Base-by-base conservation (phyloP, 2,797 vertebrate species). In the Valencia hispanica region DNA sequence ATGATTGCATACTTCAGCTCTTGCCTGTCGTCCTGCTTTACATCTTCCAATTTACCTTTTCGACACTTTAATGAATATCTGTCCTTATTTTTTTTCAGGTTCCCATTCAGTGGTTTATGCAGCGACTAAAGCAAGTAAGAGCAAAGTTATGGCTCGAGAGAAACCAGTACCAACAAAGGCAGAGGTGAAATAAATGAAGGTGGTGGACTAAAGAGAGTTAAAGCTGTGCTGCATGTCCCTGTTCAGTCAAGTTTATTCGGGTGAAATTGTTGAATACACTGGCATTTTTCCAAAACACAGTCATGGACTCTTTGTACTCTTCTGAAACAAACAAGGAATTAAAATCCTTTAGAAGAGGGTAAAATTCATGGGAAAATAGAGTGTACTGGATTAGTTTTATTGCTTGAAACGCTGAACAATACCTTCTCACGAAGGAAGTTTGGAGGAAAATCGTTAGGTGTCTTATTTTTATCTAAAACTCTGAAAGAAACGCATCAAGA, bases 1-100 rank as follows among this genome's bases (percentile, higher is more conserved):
- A 72, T 39, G 30, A 77, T 51, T 41, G 74, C 90, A 93, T 89
- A 91, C 79, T 88, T 92, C 91, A 83, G 85, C 92, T 93, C 92
- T 91, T 89, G 83, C 90, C 92, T 80, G 88, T 83, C 77, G 30
- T 79, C 47, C 66, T 86, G 80, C 78, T 77, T 18, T 7, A 20
- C 0, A 41, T 80, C 27, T 63, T 70, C 36, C 17, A 36, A 63
- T 20, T 32, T 15, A 61, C 41, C 15, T 51, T 59, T 77, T 80
- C 4, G 63, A 47, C 25, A 10, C 25, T 41, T 70, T 17, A 0
- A 78, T 27, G 73, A 70, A 71, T 45, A 2, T 22, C 22, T 66
- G 17, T 18, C 47, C 25, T 36, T 41, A 5, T 22, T 68, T 17
- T 71, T 15, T 68, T 14, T 4, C 11, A 20, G 15, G 9, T 74